These are phyloP conservation scores for Barnardius zonarius DNA, from an alignment of 2,113 vertebrate species.

Conservation along the genomic window DNA sequence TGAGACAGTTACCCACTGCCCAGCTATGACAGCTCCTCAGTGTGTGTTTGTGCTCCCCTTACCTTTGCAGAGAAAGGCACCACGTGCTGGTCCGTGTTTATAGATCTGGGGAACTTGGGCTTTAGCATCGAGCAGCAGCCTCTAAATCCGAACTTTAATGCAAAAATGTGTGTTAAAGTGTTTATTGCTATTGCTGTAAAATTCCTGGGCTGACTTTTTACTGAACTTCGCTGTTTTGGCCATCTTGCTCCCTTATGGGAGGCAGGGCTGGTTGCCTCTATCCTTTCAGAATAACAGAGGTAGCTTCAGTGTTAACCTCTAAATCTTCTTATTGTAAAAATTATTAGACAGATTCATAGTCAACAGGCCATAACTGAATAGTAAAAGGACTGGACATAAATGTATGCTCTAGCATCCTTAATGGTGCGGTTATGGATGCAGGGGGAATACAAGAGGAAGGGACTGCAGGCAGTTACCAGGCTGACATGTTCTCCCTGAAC, in stretches of 20 bases:
- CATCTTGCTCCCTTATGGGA: fast-evolving
- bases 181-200: not conserved
- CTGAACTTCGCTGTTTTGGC: not conserved
- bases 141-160: not conserved
- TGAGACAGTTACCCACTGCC: not conserved
- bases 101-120: not conserved
- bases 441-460: not conserved
- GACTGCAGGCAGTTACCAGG: not conserved
- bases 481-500: not conserved
- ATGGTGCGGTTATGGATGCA: not conserved
- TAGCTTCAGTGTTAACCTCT: not conserved
- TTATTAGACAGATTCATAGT: not conserved
- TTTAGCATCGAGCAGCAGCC: not conserved
- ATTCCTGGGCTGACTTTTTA: not conserved
- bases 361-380: not conserved
- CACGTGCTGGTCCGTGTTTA: fast-evolving
- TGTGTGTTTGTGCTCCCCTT: not conserved
- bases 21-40: fast-evolving
- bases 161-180: not conserved
- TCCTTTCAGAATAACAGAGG: not conserved
- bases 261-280: not conserved
- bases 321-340: not conserved
- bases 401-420: not conserved
- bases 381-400: not conserved
- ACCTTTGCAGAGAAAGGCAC: not conserved